phyloP scores from a whole-genome alignment of 2,797 vertebrate species.

The Acrocephalus scirpaceus region DNA sequence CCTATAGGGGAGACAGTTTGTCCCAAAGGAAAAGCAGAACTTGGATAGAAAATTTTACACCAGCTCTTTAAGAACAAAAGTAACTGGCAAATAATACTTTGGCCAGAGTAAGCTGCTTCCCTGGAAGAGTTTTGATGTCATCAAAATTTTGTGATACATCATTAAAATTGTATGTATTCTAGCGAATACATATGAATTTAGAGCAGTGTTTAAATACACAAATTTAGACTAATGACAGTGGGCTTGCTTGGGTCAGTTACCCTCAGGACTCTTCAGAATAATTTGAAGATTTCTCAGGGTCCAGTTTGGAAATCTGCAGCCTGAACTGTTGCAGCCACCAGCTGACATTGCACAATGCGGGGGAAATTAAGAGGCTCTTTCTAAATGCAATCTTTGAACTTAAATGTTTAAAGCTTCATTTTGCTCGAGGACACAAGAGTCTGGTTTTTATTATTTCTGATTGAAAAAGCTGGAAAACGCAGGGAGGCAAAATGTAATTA shows the following conservation, averaged over 20 bases:
- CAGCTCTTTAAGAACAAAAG: background rate
- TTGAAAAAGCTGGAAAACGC: constrained; percentile 23
- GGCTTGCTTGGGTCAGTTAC: background rate
- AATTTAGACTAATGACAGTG: background rate
- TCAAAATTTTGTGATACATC: background rate
- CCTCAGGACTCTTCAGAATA: background rate
- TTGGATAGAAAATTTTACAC: background rate
- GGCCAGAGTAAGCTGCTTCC: background rate
- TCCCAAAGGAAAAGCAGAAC: background rate
- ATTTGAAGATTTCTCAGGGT: background rate
- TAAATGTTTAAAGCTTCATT: constrained; percentile 48
- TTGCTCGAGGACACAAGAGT: background rate
- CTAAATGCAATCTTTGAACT: background rate
- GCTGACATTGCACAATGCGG: background rate
- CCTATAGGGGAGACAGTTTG: background rate
- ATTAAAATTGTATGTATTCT: background rate
- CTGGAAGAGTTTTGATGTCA: background rate
- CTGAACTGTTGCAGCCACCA: background rate
- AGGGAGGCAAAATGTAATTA: constrained; percentile 41
- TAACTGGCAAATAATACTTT: background rate
- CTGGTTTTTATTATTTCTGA: constrained; percentile 38
- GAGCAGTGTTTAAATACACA: background rate
- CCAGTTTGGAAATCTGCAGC: background rate
- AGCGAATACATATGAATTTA: background rate
- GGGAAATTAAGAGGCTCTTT: background rate